phyloP scores from a whole-genome alignment of 1,140 invertebrate species.

The Cyclargus thomasi region DNA sequence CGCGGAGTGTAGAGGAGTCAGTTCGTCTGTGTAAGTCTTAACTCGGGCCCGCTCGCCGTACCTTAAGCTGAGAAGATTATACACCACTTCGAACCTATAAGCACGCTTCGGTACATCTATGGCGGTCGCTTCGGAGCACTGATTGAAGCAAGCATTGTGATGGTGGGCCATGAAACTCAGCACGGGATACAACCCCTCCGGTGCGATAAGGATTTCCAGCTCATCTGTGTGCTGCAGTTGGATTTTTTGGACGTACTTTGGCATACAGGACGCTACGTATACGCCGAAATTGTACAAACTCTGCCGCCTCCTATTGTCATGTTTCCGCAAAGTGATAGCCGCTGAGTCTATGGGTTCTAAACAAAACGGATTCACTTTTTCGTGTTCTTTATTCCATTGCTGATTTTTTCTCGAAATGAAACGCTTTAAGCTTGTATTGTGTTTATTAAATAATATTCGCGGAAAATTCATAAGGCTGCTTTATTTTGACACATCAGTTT shows the following conservation, averaged over 20 bases:
- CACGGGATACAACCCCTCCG: slow-evolving; percentile 93
- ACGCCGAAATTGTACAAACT: slow-evolving; percentile 60
- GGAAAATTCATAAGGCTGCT: neutral
- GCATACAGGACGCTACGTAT: slow-evolving; percentile 83
- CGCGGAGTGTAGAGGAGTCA: slow-evolving; percentile 62
- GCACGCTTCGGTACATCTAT: slow-evolving; percentile 91
- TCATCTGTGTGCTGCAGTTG: slow-evolving; percentile 88
- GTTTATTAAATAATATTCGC: slow-evolving; percentile 1
- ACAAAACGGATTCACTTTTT: slow-evolving; percentile 40
- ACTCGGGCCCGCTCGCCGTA: slow-evolving; percentile 69
- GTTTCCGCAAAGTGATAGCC: slow-evolving; percentile 42
- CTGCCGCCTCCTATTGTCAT: slow-evolving; percentile 50
- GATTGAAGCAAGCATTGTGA: slow-evolving; percentile 93
- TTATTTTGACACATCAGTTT: too few relatives aligned
- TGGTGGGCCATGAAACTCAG: slow-evolving; percentile 92
- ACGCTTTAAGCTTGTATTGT: slow-evolving; percentile 9
- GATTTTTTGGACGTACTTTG: slow-evolving; percentile 94
- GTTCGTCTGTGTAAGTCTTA: slow-evolving; percentile 70
- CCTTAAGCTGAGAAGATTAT: slow-evolving; percentile 94
- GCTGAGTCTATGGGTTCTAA: slow-evolving; percentile 49
- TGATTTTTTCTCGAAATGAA: slow-evolving; percentile 6
- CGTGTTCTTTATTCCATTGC: neutral
- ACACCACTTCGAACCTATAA: slow-evolving; percentile 84
- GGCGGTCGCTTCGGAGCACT: slow-evolving; percentile 87
- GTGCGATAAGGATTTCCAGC: slow-evolving; percentile 92